Percentiles rank a stretch among this genome's conserved stretches.
phyloP scores from a whole-genome alignment of 2,888 invertebrate genomes.

The Psylliodes chrysocephalus region DNA sequence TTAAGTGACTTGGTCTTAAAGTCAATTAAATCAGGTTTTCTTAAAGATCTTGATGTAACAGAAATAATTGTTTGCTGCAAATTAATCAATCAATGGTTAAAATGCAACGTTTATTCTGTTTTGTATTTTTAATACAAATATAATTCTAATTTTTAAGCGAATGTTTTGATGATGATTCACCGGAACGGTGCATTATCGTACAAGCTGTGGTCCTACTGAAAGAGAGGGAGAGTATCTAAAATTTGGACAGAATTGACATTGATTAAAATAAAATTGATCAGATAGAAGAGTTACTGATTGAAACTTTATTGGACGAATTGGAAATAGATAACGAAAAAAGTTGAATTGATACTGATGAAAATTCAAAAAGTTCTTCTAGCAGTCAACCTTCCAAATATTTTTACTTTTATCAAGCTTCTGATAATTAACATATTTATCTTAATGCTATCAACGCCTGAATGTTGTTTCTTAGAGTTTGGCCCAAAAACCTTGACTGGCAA shows the following conservation, averaged over 20 bases:
- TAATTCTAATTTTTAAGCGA: no score
- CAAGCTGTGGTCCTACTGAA: slow-evolving; percentile 80
- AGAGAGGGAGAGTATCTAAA: slow-evolving; percentile 65
- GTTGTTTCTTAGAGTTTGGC: slow-evolving; percentile 81
- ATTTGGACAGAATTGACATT: not conserved
- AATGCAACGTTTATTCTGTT: no score
- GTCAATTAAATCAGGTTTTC: no score
- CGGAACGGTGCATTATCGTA: slow-evolving; percentile 87
- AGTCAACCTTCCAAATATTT: slow-evolving; percentile 67
- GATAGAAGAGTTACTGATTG: not conserved
- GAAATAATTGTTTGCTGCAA: no score
- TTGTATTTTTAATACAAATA: no score
- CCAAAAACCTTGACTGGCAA: slow-evolving; percentile 79
- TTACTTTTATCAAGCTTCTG: slow-evolving; percentile 88
- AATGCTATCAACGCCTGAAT: slow-evolving; percentile 91
- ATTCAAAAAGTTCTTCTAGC: not conserved
- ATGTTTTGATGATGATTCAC: slow-evolving; percentile 60
- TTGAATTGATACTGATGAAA: slow-evolving; percentile 23
- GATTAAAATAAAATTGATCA: not conserved
- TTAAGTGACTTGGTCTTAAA: no score
- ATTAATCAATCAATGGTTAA: no score
- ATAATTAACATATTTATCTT: slow-evolving; percentile 93
- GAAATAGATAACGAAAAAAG: no score
- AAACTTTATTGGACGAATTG: slow-evolving; percentile 16
- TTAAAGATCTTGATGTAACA: no score